Conservation (phyloP, 2,113 vertebrate genomes). For the Rhinolophus sinicus region DNA sequence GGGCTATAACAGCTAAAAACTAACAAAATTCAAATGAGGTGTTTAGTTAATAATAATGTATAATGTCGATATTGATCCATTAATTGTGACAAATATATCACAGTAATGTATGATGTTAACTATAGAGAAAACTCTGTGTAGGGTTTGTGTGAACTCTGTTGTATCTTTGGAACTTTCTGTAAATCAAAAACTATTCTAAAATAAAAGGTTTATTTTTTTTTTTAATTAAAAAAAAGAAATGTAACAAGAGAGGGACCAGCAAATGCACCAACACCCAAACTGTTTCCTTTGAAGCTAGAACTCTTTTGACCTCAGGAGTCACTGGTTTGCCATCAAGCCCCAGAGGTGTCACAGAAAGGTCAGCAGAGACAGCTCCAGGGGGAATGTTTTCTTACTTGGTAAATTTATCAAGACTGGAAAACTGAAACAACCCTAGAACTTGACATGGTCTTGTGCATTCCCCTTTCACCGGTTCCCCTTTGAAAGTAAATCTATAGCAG, state of each 20-base stretch:
- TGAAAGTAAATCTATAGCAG: conserved; percentile 49
- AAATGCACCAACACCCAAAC: not conserved
- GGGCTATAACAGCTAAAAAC: not conserved
- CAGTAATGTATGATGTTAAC: not conserved
- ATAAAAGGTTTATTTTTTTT: not conserved
- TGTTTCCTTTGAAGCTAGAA: conserved; percentile 71
- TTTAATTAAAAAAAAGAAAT: not conserved
- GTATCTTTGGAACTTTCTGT: not conserved
- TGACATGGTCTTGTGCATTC: fast-evolving
- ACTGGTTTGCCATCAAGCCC: not conserved
- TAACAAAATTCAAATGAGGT: not conserved
- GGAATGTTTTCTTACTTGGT: conserved; percentile 8
- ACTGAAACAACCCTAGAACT: not conserved
- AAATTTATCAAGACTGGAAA: conserved; percentile 23
- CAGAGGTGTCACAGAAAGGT: not conserved
- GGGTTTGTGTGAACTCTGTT: not conserved
- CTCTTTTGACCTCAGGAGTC: not conserved
- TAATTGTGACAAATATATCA: not conserved
- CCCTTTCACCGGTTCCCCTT: not conserved
- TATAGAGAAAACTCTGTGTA: too few relatives aligned
- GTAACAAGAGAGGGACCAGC: conserved; percentile 50
- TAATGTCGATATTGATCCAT: not conserved
- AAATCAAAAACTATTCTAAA: not conserved
- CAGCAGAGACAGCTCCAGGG: not conserved
- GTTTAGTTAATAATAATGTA: not conserved